Evolutionary conservation across 2,888 invertebrate genomes (phyloP), one percentile per base, ranked within the genome.

Genomic region (Allygus modestus): DNA sequence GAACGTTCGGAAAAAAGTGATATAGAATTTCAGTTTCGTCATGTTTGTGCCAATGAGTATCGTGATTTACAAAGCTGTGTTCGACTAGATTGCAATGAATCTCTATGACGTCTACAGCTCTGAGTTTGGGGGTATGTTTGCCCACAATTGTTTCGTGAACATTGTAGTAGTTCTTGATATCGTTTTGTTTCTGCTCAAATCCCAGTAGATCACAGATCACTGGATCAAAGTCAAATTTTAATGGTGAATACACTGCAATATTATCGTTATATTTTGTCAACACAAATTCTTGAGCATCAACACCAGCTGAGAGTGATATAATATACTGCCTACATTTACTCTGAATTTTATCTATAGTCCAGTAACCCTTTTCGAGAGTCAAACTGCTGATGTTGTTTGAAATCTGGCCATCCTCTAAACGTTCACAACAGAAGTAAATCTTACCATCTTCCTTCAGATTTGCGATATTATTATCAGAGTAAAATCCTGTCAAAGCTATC

Each of bases 41-140:
- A 37, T 75, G 75, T 75, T 75, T 75, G 41, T 75, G 75, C 12
- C 5, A 37, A 11, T 75, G 41, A 33, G 11, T 75, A 23, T 75
- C 75, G 37, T 75, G 75, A 26, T 75, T 75, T 37, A 23, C 20
- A 37, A 75, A 11, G 15, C 75, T 75, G 26, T 26, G 2, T 31
- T 75, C 37, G 23, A 75, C 26, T 9, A 75, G n/a, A 37, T 75
- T 75, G 26, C 75, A 75, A 17, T 75, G 37, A 17, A 75, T 75
- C 26, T 75, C 41, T 11, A 75, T 75, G 11, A 37, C 26, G 17
- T 75, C 75, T n/a, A 37, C 5, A 23, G 37, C 43, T 37, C 26
- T 75, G 17, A 71, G 37, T 33, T 71, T 71, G 2, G 71, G 31
- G 2, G 37, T 4, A n/a, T 71, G 23, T 71, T 71, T n/a, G 37